Conservation (phyloP, 2,888 invertebrate genomes). For the Seira ritae region DNA sequence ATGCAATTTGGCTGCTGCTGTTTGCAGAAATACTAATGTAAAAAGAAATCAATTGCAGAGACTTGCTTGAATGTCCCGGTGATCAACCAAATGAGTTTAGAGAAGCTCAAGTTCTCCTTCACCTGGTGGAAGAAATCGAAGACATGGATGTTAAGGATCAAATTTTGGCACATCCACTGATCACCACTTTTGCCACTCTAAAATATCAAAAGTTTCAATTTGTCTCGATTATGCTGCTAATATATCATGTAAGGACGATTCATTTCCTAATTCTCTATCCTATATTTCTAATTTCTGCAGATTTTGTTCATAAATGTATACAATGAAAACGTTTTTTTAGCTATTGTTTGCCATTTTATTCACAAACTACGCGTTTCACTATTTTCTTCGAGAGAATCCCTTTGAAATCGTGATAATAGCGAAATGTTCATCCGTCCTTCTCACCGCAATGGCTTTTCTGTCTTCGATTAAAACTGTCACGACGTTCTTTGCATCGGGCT, state of each 20-base stretch:
- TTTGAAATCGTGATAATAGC: slow-evolving; percentile 17
- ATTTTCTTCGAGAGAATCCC: slow-evolving; percentile 38
- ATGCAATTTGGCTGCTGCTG: too few species aligned
- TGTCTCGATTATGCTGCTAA: slow-evolving; percentile 47
- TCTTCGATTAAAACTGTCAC: slow-evolving; percentile 46
- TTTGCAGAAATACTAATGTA: too few species aligned
- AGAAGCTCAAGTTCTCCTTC: slow-evolving; percentile 50
- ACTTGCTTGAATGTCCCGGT: slow-evolving; percentile 52
- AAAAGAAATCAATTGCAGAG: too few species aligned
- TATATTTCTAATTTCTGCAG: too few species aligned
- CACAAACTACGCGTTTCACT: slow-evolving; percentile 49
- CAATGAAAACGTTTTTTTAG: slow-evolving; percentile 30
- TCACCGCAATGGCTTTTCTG: slow-evolving; percentile 47
- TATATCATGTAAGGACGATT: slow-evolving; percentile 59
- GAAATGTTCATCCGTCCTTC: slow-evolving; percentile 33
- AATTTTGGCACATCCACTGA: slow-evolving; percentile 45
- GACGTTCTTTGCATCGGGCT: slow-evolving; percentile 43
- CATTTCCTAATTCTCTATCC: too few species aligned
- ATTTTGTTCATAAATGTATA: too few species aligned
- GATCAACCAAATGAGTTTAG: slow-evolving; percentile 39
- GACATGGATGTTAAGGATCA: slow-evolving; percentile 51
- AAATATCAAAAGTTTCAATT: slow-evolving; percentile 57
- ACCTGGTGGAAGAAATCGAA: slow-evolving; percentile 47
- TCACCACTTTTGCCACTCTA: slow-evolving; percentile 49
- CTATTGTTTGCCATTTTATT: slow-evolving; percentile 49